Percentiles rank a stretch among this genome's conserved stretches.
Conservation (phyloP, 92 coral and sea anemone species). For the Heteractis magnifica region DNA sequence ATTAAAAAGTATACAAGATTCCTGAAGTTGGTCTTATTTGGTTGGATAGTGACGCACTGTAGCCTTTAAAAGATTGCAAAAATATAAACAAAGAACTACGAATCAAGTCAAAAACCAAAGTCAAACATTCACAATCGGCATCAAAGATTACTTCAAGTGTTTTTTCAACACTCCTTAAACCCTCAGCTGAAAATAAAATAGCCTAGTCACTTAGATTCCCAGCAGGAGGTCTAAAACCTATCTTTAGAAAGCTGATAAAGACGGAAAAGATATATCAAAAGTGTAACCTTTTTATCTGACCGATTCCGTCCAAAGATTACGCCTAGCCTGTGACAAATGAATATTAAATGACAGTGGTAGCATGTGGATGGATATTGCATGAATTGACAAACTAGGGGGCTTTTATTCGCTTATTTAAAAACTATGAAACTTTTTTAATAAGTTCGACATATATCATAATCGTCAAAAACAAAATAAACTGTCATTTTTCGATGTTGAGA, state of each 20-base stretch:
- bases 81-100: neutral
- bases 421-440: neutral
- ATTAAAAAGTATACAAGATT: too few species aligned
- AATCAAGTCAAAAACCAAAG: neutral
- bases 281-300: slow-evolving; percentile 5
- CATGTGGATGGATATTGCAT: neutral
- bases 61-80: too few species aligned
- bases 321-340: slow-evolving; percentile 1
- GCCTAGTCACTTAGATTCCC: neutral
- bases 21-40: too few species aligned
- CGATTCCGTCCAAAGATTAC: slow-evolving; percentile 5
- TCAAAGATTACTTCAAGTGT: slow-evolving; percentile 1
- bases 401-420: neutral
- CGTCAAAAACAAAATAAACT: neutral
- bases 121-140: neutral
- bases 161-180: neutral
- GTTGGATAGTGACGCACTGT: too few species aligned
- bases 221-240: slow-evolving; percentile 6
- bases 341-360: neutral
- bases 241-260: slow-evolving; percentile 6
- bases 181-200: neutral
- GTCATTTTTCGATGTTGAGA: neutral
- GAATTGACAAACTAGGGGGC: neutral
- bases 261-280: neutral
- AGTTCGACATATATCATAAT: neutral